These are phyloP conservation scores for Diaprepes abbreviatus DNA, from an alignment of 2,888 invertebrate species.

Conservation along the genomic window DNA sequence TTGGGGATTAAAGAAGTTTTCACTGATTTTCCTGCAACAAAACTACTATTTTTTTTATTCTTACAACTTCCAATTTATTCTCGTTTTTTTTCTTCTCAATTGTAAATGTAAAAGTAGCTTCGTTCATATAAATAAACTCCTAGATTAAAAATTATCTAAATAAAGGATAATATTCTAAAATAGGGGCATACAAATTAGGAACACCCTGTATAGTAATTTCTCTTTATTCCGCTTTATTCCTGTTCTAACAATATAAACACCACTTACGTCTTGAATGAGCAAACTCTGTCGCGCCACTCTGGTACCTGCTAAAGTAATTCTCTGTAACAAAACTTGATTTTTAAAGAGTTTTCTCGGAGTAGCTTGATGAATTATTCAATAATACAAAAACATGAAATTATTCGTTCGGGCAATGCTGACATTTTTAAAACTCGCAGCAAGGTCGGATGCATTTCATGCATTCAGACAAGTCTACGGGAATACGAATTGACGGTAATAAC, in stretches of 20 bases:
- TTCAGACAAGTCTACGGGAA: background rate
- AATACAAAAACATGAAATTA: conserved; percentile 18
- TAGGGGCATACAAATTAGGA: too few species aligned
- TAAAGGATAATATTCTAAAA: too few species aligned
- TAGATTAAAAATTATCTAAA: too few species aligned
- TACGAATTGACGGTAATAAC: background rate
- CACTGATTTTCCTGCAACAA: too few species aligned
- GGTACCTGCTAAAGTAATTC: conserved; percentile 19
- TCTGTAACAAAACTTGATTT: conserved; percentile 10
- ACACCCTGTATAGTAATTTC: background rate
- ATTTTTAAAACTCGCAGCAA: conserved; percentile 15
- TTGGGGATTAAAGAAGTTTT: too few species aligned
- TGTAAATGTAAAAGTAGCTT: too few species aligned
- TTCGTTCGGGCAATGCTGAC: conserved; percentile 3
- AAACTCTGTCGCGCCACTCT: conserved; percentile 19
- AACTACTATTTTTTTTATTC: too few species aligned
- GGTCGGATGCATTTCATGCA: conserved; percentile 12
- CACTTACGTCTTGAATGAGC: conserved; percentile 13
- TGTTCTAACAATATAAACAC: background rate
- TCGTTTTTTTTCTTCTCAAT: too few species aligned
- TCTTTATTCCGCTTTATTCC: background rate
- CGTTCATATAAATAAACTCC: too few species aligned
- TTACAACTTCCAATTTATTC: too few species aligned
- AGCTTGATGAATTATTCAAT: conserved; percentile 15
- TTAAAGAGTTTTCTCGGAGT: conserved; percentile 18